Evolutionary conservation across 2,797 vertebrate species (phyloP).

Genomic region (Remorina albescens): DNA sequence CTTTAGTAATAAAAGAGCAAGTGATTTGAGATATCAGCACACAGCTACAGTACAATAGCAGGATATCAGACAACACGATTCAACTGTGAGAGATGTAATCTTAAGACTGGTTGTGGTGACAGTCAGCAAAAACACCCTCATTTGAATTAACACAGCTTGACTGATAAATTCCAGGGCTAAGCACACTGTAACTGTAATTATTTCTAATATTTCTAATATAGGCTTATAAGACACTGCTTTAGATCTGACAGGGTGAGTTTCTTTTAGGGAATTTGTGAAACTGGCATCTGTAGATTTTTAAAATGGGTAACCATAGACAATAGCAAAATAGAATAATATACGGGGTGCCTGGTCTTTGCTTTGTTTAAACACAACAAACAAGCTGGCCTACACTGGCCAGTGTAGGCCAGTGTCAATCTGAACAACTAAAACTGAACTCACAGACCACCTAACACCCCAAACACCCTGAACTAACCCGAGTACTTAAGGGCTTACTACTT

Average conservation of each 20-base stretch:
- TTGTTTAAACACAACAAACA: too few species aligned
- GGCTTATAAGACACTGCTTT: background rate
- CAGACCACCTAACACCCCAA: too few species aligned
- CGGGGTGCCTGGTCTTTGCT: too few species aligned
- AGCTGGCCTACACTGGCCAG: too few species aligned
- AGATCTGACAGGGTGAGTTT: background rate
- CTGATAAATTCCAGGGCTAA: background rate
- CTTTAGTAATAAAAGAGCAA: background rate
- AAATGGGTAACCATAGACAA: background rate
- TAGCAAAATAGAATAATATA: background rate
- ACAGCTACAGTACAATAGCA: background rate
- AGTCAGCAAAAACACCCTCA: background rate
- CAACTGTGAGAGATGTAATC: background rate
- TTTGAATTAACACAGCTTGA: background rate
- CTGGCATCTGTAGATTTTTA: background rate
- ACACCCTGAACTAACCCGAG: too few species aligned
- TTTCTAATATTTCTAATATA: too few species aligned
- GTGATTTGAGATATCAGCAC: background rate
- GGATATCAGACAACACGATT: background rate
- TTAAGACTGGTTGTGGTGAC: conserved; percentile 1
- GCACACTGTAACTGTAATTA: background rate
- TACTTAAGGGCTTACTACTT: too few species aligned
- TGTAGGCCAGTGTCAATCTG: too few species aligned
- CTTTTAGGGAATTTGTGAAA: background rate
- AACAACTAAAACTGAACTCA: too few species aligned